These are phyloP conservation scores for Caenorhabditis remanei DNA, from an alignment of 1,140 invertebrate genomes.

Conservation along the genomic window DNA sequence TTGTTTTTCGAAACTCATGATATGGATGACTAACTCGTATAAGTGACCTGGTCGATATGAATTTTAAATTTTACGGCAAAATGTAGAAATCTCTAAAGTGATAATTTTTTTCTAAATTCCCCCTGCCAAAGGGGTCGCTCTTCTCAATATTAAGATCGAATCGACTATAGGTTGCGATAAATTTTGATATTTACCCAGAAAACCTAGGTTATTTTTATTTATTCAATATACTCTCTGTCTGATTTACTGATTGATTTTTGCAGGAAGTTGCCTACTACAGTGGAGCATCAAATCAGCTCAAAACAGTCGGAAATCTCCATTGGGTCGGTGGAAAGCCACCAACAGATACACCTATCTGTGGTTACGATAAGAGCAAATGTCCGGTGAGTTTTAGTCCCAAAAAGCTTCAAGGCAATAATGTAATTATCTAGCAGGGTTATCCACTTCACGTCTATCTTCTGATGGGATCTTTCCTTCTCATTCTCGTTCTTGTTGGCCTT, in stretches of 20 bases:
- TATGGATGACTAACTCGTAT: too few species aligned
- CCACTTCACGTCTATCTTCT: constrained; percentile 88
- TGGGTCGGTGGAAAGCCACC: constrained; percentile 86
- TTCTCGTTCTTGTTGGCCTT: constrained; percentile 85
- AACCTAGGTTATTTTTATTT: too few species aligned
- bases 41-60: too few species aligned
- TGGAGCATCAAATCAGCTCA: constrained; percentile 83
- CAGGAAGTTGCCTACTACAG: constrained; percentile 90
- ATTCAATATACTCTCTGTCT: background rate
- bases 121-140: too few species aligned
- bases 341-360: constrained; percentile 82
- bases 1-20: too few species aligned
- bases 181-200: too few species aligned
- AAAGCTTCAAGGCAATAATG: background rate
- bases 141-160: too few species aligned
- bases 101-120: too few species aligned
- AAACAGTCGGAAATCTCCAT: constrained; percentile 82
- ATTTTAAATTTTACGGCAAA: too few species aligned
- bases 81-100: too few species aligned
- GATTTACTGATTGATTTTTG: constrained; percentile 57
- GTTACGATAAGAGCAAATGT: constrained; percentile 91
- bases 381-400: constrained; percentile 70
- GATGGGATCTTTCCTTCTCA: constrained; percentile 84
- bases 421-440: constrained; percentile 81
- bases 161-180: too few species aligned